These are phyloP conservation scores for Sebastes vulpes DNA, from an alignment of 2,797 vertebrate genomes.

Conservation along the genomic window DNA sequence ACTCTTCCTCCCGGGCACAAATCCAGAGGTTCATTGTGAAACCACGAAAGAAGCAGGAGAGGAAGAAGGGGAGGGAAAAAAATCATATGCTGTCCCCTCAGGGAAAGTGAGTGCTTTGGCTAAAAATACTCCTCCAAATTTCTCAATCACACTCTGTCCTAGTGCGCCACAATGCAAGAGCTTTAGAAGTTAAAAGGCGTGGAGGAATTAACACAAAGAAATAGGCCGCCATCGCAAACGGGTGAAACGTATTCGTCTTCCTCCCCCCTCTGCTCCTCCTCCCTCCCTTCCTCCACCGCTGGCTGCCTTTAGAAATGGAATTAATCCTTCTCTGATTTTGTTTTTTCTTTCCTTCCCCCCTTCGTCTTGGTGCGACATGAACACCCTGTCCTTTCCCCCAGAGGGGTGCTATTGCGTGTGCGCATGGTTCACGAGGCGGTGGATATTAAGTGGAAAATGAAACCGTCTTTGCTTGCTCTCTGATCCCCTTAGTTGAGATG, in stretches of 20 bases:
- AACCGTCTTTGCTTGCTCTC: conserved; percentile 57
- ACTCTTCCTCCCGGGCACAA: conserved; percentile 53
- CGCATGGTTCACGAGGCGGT: conserved; percentile 48
- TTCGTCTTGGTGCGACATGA: conserved; percentile 57
- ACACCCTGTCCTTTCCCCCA: conserved; percentile 50
- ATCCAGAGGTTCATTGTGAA: conserved; percentile 73
- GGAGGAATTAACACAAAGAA: conserved; percentile 80
- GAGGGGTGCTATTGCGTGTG: conserved; percentile 42
- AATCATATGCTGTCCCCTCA: conserved; percentile 65
- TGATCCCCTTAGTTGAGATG: conserved; percentile 70
- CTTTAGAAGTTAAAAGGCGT: conserved; percentile 73
- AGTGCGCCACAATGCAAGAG: conserved; percentile 60
- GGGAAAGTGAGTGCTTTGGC: conserved; percentile 65
- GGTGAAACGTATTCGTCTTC: conserved; percentile 23
- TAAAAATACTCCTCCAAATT: conserved; percentile 82
- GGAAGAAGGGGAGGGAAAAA: neutral
- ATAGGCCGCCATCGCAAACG: conserved; percentile 70
- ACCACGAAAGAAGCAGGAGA: conserved; percentile 52
- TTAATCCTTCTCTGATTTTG: conserved; percentile 84
- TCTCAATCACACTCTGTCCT: conserved; percentile 81
- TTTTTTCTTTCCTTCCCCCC: conserved; percentile 35
- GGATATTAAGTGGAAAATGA: conserved; percentile 68
- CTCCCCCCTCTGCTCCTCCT: neutral
- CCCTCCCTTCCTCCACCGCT: conserved; percentile 10
- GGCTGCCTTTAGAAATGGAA: conserved; percentile 72